These are phyloP conservation scores for Yponomeuta plumbellus DNA, from an alignment of 2,888 invertebrate genomes.

Conservation along the genomic window DNA sequence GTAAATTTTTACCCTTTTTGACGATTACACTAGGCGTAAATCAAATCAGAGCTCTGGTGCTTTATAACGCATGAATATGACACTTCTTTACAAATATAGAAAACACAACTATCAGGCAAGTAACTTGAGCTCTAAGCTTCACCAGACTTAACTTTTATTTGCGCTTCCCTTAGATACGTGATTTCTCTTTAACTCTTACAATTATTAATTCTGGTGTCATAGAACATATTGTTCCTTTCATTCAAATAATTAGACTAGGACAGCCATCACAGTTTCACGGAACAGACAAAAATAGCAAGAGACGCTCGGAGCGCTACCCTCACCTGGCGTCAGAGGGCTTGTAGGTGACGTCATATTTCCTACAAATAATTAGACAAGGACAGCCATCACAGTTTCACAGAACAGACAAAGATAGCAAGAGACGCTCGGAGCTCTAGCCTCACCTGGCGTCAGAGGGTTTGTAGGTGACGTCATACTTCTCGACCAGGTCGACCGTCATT, in stretches of 20 bases:
- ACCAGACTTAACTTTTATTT: slow-evolving; percentile 79
- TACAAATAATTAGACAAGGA: too few species aligned
- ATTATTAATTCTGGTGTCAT: too few species aligned
- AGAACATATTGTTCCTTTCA: too few species aligned
- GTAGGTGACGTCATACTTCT: slow-evolving; percentile 94
- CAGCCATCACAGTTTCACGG: too few species aligned
- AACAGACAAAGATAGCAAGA: not conserved
- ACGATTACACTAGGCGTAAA: too few species aligned
- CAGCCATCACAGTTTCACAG: too few species aligned
- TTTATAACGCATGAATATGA: slow-evolving; percentile 33
- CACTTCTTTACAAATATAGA: too few species aligned
- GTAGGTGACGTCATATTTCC: slow-evolving; percentile 90
- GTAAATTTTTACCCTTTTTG: too few species aligned
- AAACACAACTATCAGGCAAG: not conserved
- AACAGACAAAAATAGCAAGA: not conserved
- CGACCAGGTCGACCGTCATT: slow-evolving; percentile 86
- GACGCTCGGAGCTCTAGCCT: slow-evolving; percentile 28
- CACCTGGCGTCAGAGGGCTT: slow-evolving; percentile 95
- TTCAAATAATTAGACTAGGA: too few species aligned
- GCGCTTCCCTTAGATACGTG: too few species aligned
- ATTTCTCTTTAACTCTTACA: too few species aligned
- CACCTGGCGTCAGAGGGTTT: slow-evolving; percentile 95
- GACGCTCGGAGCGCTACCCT: slow-evolving; percentile 28
- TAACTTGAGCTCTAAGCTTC: slow-evolving; percentile 39
- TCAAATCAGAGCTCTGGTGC: slow-evolving; percentile 77